Conservation (phyloP, 2,888 invertebrate genomes). For the Rapana venosa region DNA sequence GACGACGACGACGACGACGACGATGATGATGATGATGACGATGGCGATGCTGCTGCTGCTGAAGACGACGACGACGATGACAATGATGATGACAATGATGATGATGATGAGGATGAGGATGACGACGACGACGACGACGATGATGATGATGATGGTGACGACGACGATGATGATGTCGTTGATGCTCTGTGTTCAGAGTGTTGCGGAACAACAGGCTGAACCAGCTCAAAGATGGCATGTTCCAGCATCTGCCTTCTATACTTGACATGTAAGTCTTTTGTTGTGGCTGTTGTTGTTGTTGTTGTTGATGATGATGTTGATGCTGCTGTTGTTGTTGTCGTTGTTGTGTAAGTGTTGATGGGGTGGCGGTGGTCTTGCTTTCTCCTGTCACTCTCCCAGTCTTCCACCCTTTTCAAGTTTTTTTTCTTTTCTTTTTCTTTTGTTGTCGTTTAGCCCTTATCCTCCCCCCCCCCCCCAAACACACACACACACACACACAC, state of each 20-base stretch:
- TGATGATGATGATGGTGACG: not conserved
- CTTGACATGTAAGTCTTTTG: not conserved
- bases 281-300: not conserved
- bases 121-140: not conserved
- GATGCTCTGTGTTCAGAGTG: slow-evolving; percentile 14
- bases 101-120: not conserved
- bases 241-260: slow-evolving; percentile 33
- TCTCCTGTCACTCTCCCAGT: not conserved
- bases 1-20: not conserved
- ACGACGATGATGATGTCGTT: not conserved
- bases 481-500: slow-evolving; percentile 13
- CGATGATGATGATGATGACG: not conserved
- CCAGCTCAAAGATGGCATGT: not conserved
- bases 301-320: not conserved
- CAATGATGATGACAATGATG: not conserved
- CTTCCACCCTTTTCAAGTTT: not conserved
- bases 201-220: not conserved
- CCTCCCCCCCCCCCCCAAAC: not conserved
- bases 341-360: too few relatives aligned
- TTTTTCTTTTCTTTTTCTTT: not conserved
- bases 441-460: too few relatives aligned
- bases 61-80: not conserved
- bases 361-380: too few relatives aligned
- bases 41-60: not conserved
- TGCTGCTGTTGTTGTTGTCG: too few relatives aligned